Conservation (phyloP, 2,888 invertebrate genomes). For the Caradrina clavipalpis region DNA sequence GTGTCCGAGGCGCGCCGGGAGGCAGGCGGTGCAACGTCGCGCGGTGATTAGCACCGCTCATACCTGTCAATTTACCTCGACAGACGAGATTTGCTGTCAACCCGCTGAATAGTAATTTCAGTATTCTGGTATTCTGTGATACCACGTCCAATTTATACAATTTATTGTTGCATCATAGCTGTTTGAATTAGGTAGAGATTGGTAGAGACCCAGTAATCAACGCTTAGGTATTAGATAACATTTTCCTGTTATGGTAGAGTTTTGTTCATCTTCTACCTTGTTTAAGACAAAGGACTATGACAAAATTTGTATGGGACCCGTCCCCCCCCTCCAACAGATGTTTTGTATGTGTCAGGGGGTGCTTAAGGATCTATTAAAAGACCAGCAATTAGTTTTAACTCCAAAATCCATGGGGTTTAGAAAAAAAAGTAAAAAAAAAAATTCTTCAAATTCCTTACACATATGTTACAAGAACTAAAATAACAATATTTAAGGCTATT, state of each 20-base stretch:
- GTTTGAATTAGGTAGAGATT: constrained; percentile 1
- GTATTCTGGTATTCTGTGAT: constrained; percentile 50
- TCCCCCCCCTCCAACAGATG: no score
- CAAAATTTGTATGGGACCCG: no score
- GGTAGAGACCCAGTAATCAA: constrained; percentile 3
- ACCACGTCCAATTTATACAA: constrained; percentile 48
- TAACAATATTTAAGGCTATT: no score
- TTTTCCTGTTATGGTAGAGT: constrained; percentile 5
- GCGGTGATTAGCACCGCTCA: constrained; percentile 68
- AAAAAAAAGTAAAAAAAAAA: no score
- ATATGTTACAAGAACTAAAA: no score
- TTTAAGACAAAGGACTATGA: constrained; percentile 5
- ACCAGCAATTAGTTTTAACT: no score
- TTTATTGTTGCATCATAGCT: constrained; percentile 39
- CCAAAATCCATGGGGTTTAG: no score
- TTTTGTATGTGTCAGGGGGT: no score
- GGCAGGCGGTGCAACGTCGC: constrained; percentile 39
- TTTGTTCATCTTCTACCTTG: neutral
- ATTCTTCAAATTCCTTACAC: no score
- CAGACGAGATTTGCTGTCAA: constrained; percentile 54
- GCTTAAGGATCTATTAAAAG: no score
- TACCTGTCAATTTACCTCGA: constrained; percentile 65
- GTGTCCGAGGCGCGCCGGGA: constrained; percentile 41
- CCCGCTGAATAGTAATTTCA: no score
- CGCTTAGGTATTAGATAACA: neutral